phyloP scores from a whole-genome alignment of 2,888 invertebrate genomes.

The Rapana venosa region DNA sequence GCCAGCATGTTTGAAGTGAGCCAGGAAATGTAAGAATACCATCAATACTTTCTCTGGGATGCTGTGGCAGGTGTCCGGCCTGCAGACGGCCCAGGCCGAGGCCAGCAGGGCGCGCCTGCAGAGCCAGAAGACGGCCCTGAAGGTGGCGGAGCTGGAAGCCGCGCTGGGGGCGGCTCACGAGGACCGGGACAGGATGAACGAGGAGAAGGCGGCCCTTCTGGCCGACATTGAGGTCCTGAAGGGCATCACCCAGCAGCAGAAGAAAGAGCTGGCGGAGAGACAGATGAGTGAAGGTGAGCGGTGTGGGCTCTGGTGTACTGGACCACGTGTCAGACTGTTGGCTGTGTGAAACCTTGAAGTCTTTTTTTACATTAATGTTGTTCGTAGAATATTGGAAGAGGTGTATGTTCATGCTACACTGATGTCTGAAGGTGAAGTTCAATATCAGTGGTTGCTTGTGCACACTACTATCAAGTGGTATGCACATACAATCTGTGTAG shows the following conservation, averaged over 20 bases:
- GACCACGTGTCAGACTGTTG: too few relatives aligned
- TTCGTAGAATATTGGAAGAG: too few relatives aligned
- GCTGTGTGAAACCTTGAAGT: too few relatives aligned
- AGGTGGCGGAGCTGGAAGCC: conserved; percentile 37
- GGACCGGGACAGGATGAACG: background rate
- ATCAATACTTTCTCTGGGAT: too few relatives aligned
- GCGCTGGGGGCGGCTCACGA: conserved; percentile 13
- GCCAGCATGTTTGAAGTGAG: too few relatives aligned
- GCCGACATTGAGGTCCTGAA: conserved; percentile 35
- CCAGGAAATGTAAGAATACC: too few relatives aligned
- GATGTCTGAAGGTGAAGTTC: too few relatives aligned
- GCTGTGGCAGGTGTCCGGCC: background rate
- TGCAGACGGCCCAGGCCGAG: background rate
- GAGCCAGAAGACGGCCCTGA: conserved; percentile 21
- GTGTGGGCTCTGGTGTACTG: background rate
- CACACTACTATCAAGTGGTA: too few relatives aligned
- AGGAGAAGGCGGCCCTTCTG: conserved; percentile 5
- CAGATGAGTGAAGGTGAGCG: background rate
- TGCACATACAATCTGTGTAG: too few relatives aligned
- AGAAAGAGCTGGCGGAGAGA: conserved; percentile 35
- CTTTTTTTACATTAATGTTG: too few relatives aligned
- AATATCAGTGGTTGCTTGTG: too few relatives aligned
- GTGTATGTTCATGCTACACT: too few relatives aligned
- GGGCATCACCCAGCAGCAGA: conserved; percentile 34
- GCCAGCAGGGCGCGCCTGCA: conserved; percentile 19